These are phyloP conservation scores for Pinctada fucata DNA, from an alignment of 2,888 invertebrate species.

Conservation along the genomic window DNA sequence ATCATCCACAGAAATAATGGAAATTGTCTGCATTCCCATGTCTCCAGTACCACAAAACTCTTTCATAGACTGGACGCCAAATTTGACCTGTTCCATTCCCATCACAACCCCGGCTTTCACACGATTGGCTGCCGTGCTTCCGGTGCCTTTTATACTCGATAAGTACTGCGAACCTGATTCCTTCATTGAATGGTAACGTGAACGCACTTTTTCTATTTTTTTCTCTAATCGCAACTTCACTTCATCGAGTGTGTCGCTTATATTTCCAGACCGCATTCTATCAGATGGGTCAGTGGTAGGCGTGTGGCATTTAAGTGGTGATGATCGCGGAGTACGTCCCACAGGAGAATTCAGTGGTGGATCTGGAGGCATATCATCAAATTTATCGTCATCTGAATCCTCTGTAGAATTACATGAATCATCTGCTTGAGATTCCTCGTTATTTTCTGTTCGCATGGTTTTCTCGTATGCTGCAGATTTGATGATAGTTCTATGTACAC, in stretches of 20 bases:
- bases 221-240: slow-evolving; percentile 66
- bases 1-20: slow-evolving; percentile 68
- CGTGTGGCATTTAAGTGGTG: slow-evolving; percentile 59
- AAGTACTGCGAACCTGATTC: slow-evolving; percentile 65
- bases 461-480: slow-evolving; percentile 37
- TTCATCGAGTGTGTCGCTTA: slow-evolving; percentile 68
- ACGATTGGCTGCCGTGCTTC: slow-evolving; percentile 65
- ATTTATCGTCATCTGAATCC: slow-evolving; percentile 38
- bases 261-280: slow-evolving; percentile 52
- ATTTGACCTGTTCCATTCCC: slow-evolving; percentile 72
- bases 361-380: slow-evolving; percentile 44
- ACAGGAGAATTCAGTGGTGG: slow-evolving; percentile 56
- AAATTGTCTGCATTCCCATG: slow-evolving; percentile 72
- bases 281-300: slow-evolving; percentile 45
- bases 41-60: slow-evolving; percentile 75
- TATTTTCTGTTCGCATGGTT: slow-evolving; percentile 35
- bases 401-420: slow-evolving; percentile 17
- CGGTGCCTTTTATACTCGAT: slow-evolving; percentile 65
- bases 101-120: slow-evolving; percentile 68
- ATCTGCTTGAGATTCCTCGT: slow-evolving; percentile 44
- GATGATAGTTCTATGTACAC: slow-evolving; percentile 41
- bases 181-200: slow-evolving; percentile 58
- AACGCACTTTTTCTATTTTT: slow-evolving; percentile 65
- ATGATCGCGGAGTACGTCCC: slow-evolving; percentile 42
- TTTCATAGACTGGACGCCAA: slow-evolving; percentile 71